These are phyloP conservation scores for Corydoras maculifer DNA, from an alignment of 2,113 vertebrate species.

Conservation along the genomic window DNA sequence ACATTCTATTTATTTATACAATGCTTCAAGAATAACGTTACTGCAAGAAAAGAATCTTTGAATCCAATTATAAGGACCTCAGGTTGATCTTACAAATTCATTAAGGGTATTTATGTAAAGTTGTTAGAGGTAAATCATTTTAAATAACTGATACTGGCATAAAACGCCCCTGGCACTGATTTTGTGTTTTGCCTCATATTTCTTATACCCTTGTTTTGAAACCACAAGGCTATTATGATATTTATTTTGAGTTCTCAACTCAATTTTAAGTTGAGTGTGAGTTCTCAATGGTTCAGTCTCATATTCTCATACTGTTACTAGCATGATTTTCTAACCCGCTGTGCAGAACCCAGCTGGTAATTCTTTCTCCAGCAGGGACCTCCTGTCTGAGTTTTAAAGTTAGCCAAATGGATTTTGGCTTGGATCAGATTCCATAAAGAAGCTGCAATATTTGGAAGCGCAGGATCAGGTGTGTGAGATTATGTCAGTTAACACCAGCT, in stretches of 20 bases:
- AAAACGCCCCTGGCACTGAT: no score
- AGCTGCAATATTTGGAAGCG: background rate
- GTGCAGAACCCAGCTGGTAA: background rate
- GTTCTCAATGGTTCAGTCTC: background rate
- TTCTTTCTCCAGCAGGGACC: background rate
- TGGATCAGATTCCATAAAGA: conserved; percentile 13
- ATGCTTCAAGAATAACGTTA: no score
- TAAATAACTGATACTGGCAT: no score
- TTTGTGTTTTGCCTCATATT: no score
- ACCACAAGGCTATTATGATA: background rate
- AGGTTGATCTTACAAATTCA: no score
- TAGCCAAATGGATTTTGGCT: conserved; percentile 9
- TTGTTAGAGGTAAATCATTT: no score
- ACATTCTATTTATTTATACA: no score
- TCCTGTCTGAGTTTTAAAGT: background rate
- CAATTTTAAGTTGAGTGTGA: background rate
- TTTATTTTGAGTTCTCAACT: background rate
- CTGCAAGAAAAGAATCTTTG: no score
- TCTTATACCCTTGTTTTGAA: no score
- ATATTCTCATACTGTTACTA: background rate
- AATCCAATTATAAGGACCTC: no score
- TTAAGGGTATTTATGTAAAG: no score
- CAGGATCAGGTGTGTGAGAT: background rate
- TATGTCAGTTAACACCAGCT: background rate
- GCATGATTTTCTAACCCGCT: background rate